phyloP scores from a whole-genome alignment of 2,888 invertebrate genomes.

The Watsonalla cultraria region DNA sequence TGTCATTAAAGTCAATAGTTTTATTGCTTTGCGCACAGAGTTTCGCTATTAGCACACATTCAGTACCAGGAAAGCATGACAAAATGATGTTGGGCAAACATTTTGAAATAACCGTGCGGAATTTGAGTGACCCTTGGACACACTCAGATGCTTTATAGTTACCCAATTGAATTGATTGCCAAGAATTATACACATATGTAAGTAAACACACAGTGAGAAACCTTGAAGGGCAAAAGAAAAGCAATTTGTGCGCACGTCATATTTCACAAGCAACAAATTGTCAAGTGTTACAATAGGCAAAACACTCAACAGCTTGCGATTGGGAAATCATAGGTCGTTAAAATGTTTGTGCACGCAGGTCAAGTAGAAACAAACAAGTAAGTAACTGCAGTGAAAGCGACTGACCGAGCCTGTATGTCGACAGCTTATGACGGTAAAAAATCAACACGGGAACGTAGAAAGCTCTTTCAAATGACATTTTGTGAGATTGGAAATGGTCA shows the following conservation, averaged over 20 bases:
- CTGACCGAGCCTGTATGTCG: constrained; percentile 3
- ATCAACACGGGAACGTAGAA: constrained; percentile 7
- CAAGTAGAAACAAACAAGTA: constrained; percentile 2
- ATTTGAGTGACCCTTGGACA: constrained; percentile 2
- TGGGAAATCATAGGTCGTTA: neutral
- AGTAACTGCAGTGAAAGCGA: constrained; percentile 5
- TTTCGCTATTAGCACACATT: constrained; percentile 14
- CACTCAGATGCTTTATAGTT: neutral
- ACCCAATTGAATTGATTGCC: neutral
- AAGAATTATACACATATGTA: too few relatives aligned
- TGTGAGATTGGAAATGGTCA: constrained; percentile 15
- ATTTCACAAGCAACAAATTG: too few relatives aligned
- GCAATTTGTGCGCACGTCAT: too few relatives aligned
- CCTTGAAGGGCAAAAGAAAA: too few relatives aligned
- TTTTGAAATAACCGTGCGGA: constrained; percentile 15
- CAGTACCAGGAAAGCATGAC: constrained; percentile 19
- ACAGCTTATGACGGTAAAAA: constrained; percentile 14
- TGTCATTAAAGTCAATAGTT: constrained; percentile 17
- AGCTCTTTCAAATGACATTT: constrained; percentile 13
- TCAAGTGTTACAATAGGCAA: neutral
- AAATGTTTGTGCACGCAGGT: constrained; percentile 1
- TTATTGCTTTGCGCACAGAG: constrained; percentile 15
- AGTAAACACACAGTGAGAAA: too few relatives aligned
- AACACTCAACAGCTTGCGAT: neutral
- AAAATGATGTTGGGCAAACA: constrained; percentile 15